phyloP scores from a whole-genome alignment of 2,113 vertebrate genomes.

The Scophthalmus maximus region DNA sequence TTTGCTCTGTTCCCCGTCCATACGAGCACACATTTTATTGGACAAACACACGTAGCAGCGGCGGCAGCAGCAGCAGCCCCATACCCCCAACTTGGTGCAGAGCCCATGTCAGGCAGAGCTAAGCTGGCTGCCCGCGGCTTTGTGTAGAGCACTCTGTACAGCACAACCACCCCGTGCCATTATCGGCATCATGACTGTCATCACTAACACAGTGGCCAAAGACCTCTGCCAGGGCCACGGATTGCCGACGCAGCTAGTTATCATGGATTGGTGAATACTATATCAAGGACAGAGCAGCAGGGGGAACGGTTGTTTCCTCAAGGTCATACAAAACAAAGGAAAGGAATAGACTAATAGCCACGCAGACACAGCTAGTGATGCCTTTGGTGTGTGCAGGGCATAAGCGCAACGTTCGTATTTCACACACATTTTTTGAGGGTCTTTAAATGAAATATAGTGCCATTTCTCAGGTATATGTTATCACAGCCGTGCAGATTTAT shows the following conservation, averaged over 20 bases:
- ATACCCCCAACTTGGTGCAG: conserved; percentile 61
- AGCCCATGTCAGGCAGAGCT: conserved; percentile 52
- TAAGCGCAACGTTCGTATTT: neutral
- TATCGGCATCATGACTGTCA: conserved; percentile 69
- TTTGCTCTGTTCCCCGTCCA: conserved; percentile 34
- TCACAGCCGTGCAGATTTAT: conserved; percentile 38
- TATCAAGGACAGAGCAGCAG: conserved; percentile 40
- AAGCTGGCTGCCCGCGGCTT: conserved; percentile 37
- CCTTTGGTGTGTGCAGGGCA: conserved; percentile 3
- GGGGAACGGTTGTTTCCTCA: conserved; percentile 69
- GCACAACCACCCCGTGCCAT: conserved; percentile 47
- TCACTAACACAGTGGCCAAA: conserved; percentile 51
- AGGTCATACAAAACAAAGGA: conserved; percentile 74
- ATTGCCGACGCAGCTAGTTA: conserved; percentile 25
- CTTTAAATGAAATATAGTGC: neutral
- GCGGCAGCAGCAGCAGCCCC: conserved; percentile 25
- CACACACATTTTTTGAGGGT: neutral
- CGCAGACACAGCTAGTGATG: conserved; percentile 33
- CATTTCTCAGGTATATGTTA: conserved; percentile 33
- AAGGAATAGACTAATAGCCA: conserved; percentile 28
- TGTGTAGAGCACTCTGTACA: conserved; percentile 38
- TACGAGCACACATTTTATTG: conserved; percentile 7
- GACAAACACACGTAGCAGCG: conserved; percentile 13
- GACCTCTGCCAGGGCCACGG: conserved; percentile 44
- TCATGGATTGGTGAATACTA: conserved; percentile 28